Evolutionary conservation across 2,113 vertebrate genomes (phyloP).

Genomic region (Halcyon malimbica): DNA sequence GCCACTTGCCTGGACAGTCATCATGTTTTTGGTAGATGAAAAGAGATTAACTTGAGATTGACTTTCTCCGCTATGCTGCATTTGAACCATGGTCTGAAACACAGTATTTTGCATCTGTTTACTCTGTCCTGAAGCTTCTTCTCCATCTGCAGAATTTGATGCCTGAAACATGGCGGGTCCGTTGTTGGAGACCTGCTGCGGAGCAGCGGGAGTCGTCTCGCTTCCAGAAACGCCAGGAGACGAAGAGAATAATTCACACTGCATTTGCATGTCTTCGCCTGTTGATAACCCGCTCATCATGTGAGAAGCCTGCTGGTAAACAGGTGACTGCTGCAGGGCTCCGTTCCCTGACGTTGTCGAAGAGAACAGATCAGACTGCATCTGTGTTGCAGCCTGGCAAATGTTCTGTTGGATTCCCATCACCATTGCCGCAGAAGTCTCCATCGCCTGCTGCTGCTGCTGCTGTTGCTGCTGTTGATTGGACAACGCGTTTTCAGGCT

Average conservation of each 20-base stretch:
- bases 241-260: slow-evolving; percentile 87
- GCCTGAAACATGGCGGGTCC: slow-evolving; percentile 80
- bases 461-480: slow-evolving; percentile 82
- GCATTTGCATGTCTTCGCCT: slow-evolving; percentile 87
- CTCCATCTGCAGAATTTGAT: slow-evolving; percentile 72
- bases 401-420: slow-evolving; percentile 84
- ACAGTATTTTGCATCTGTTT: slow-evolving; percentile 80
- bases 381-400: slow-evolving; percentile 80
- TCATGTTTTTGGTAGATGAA: slow-evolving; percentile 81
- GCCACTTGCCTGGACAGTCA: slow-evolving; percentile 74
- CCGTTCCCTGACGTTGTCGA: slow-evolving; percentile 75
- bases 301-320: slow-evolving; percentile 79
- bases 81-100: slow-evolving; percentile 85
- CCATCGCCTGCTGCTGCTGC: slow-evolving; percentile 89
- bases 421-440: slow-evolving; percentile 82
- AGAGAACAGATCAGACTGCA: slow-evolving; percentile 87
- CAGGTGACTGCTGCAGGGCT: slow-evolving; percentile 78
- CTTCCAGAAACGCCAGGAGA: slow-evolving; percentile 77
- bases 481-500: slow-evolving; percentile 81
- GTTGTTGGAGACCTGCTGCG: slow-evolving; percentile 80
- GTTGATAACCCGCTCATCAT: slow-evolving; percentile 74
- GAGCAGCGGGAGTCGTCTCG: slow-evolving; percentile 74
- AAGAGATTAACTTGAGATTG: slow-evolving; percentile 82
- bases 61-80: slow-evolving; percentile 80
- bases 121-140: slow-evolving; percentile 74